Conservation (phyloP, 64 coral and sea anemone species). For the Stylophora pistillata region DNA sequence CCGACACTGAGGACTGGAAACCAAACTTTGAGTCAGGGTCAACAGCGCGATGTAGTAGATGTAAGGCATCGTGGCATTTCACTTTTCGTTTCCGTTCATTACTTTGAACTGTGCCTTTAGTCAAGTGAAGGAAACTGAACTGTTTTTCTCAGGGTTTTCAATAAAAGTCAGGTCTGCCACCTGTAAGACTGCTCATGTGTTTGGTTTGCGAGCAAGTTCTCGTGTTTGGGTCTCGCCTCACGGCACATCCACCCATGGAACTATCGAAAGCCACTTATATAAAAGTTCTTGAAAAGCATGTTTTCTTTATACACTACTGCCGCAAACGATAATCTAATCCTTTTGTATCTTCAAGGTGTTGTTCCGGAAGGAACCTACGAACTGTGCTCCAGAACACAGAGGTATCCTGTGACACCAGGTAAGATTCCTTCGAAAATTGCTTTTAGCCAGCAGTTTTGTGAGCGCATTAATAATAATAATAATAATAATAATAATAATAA, state of each 20-base stretch:
- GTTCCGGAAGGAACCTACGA: slow-evolving; percentile 97
- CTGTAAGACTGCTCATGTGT: too few relatives aligned
- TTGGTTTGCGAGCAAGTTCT: too few relatives aligned
- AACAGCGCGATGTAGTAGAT: slow-evolving; percentile 73
- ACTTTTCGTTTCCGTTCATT: not conserved
- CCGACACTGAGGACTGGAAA: slow-evolving; percentile 84
- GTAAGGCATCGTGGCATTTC: slow-evolving; percentile 7
- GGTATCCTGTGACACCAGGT: slow-evolving; percentile 79
- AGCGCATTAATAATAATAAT: too few relatives aligned
- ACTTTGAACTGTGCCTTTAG: not conserved
- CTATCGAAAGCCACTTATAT: too few relatives aligned
- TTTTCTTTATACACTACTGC: too few relatives aligned
- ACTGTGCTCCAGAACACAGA: slow-evolving; percentile 89
- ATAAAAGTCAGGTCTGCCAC: too few relatives aligned
- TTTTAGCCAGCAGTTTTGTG: too few relatives aligned
- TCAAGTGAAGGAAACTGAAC: not conserved
- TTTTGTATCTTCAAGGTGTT: slow-evolving; percentile 53
- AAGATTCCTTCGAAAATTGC: too few relatives aligned
- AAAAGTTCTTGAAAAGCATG: too few relatives aligned
- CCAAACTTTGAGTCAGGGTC: slow-evolving; percentile 44
- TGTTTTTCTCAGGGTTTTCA: not conserved
- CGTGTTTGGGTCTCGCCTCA: too few relatives aligned
- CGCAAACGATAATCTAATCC: not conserved
- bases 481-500: too few relatives aligned
- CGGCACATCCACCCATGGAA: too few relatives aligned